Evolutionary conservation across 2,888 invertebrate species (phyloP), one percentile per base, ranked within the genome.

Genomic region (Himalopsyche kuldschensis): DNA sequence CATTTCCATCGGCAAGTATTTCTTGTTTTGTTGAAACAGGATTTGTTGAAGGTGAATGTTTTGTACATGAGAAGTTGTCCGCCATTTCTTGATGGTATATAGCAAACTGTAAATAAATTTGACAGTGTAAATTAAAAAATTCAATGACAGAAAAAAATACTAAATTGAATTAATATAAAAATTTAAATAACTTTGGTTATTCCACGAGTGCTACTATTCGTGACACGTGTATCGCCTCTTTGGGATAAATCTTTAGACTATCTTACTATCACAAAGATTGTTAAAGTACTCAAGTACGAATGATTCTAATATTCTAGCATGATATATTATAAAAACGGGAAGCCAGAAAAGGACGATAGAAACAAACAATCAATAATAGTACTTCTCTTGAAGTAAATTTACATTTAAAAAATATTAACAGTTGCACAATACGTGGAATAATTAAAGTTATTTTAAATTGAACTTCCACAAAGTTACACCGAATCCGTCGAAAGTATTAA

Each of bases 1-100:
- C 83, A 83, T 31, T 48, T 80, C 83, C 83, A 83, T 31, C 79
- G 75, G 0, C 15, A n/a, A 24, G 75, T 83, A 0, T 30, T 20
- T 15, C 31, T 75, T 1, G 48, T 20, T 10, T 27, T 27, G 55
- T 79, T 46, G 27, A 55, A 75, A 10, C 17, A 20, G 20, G 32
- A 24, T 76, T 83, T 76, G 30, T 63, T 76, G 46, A 76, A 83
- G 30, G 83, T 80, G 41, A 48, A 83, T 15, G 30, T 24, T 4
- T 80, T 80, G 20, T 80, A 32, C 79, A 82, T 79, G 11, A 83
- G 79, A 5, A 80, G 55, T n/a, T 47, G 32, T 24, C 77, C 46
- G 20, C 79, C 83, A 30, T 35, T 63, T 17, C 77, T 76, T 4
- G 11, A 10, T 27, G 79, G 76, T 1, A 83, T 15, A 63, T 30